These are phyloP conservation scores for Stichodactyla helianthus DNA, from an alignment of 64 coral and sea anemone species.

Conservation along the genomic window DNA sequence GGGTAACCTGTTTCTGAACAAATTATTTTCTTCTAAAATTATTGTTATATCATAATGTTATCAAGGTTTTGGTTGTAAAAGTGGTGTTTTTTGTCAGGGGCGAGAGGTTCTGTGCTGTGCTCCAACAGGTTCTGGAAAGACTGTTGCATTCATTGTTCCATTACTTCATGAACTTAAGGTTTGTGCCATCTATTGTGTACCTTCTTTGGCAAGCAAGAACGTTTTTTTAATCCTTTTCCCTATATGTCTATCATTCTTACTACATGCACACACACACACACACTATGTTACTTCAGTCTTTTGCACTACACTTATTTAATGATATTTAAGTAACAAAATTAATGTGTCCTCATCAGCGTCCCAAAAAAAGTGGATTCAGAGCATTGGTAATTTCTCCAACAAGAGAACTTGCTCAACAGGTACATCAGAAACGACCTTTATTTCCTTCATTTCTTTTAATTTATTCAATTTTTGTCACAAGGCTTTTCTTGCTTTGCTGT, in stretches of 20 bases:
- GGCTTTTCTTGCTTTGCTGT: too few species aligned
- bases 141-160: conserved; percentile 92
- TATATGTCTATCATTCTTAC: too few species aligned
- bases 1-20: too few species aligned
- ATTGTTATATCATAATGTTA: too few species aligned
- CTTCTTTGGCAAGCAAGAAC: background rate
- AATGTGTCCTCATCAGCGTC: conserved; percentile 33
- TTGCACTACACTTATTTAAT: too few species aligned
- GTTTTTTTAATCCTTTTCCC: too few species aligned
- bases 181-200: background rate
- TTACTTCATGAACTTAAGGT: conserved; percentile 96
- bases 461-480: background rate
- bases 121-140: conserved; percentile 98
- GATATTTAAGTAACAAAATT: background rate
- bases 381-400: conserved; percentile 94
- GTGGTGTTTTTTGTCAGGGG: conserved; percentile 28
- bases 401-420: conserved; percentile 93
- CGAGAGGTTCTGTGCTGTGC: conserved; percentile 93
- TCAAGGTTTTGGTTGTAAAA: too few species aligned
- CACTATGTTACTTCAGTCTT: background rate
- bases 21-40: background rate
- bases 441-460: background rate
- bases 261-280: too few species aligned
- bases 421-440: conserved; percentile 11
- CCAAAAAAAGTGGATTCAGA: conserved; percentile 79